Conservation (phyloP, 2,888 invertebrate genomes). For the Zaprionus obscuricornis region DNA sequence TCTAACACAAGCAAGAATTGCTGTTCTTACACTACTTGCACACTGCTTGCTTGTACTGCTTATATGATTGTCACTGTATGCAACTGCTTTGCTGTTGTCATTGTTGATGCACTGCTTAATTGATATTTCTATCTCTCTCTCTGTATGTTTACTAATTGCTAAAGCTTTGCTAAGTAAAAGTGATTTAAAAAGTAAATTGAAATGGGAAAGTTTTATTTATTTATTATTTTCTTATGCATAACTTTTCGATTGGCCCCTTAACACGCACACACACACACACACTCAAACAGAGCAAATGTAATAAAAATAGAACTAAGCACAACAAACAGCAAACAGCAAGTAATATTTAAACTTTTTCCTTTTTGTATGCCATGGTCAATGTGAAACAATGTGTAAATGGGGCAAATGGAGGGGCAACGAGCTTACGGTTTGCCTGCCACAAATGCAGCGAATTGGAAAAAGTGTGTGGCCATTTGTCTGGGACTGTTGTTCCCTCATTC, state of each 20-base stretch:
- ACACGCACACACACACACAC: constrained; percentile 19
- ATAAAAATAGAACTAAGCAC: constrained; percentile 48
- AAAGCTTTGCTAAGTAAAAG: too few relatives aligned
- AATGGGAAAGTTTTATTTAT: too few relatives aligned
- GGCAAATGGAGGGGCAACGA: not conserved
- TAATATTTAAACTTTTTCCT: constrained; percentile 65
- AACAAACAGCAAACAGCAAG: constrained; percentile 58
- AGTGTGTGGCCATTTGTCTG: constrained; percentile 48
- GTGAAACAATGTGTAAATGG: not conserved
- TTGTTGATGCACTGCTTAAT: not conserved
- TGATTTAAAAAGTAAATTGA: too few relatives aligned
- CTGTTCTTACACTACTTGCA: too few relatives aligned
- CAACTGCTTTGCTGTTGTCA: too few relatives aligned
- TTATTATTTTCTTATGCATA: too few relatives aligned
- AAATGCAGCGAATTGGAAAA: constrained; percentile 66
- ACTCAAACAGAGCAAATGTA: constrained; percentile 62
- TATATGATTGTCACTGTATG: too few relatives aligned
- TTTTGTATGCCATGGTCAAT: constrained; percentile 29
- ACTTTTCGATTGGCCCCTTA: constrained; percentile 15
- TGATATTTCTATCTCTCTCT: too few relatives aligned
- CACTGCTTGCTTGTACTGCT: too few relatives aligned
- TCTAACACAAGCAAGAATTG: too few relatives aligned
- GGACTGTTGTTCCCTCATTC: not conserved
- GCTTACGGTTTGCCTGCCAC: constrained; percentile 29
- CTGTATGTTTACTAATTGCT: too few relatives aligned